Evolutionary conservation across 2,888 invertebrate genomes (phyloP), one percentile per base, ranked within the genome.

Genomic region (Buathra laborator): DNA sequence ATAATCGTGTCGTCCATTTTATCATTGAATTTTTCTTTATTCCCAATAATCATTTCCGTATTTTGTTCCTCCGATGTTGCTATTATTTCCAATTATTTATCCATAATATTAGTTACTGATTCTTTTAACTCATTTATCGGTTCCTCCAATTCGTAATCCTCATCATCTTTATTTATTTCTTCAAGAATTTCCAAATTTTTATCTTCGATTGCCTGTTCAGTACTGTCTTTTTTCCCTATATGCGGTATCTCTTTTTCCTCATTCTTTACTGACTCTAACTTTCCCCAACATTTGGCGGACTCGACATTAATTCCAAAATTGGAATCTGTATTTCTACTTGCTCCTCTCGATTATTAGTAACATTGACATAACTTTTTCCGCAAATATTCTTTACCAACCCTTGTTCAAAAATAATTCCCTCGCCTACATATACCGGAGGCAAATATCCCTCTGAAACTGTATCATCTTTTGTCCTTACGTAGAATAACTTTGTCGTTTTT

Each of bases 401-500:
- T 53, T 53, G 46, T n/a, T 64, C 37, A 51, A 46, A 51, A 16
- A 9, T 14, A 9, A 51, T 44, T 24, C 77, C 77, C 56, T 77
- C 14, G 10, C 66, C 56, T 0, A 77, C n/a, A 10, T 24, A 19
- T 59, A 77, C 32, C 46, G 16, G 53, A 12, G 68, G 66, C 29
- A 76, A 51, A 67, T 66, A 76, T 24, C 76, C 76, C 5, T 67
- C 43, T 3, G 37, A n/a, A 53, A 66, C 14, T 12, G 62, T 32
- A 12, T 75, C 19, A 37, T 76, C 62, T 3, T 53, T 76, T 2
- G 66, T 51, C 10, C 76, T 51, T 16, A 67, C n/a, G 14, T 67
- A 66, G 44, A 76, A 53, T 7, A 53, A 12, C 10, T 53, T 68
- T 0, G 67, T 77, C 1, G 32, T 68, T 9, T 29, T 56, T 44